These are phyloP conservation scores for Bruchidius siliquastri DNA, from an alignment of 2,888 invertebrate species.

Conservation along the genomic window DNA sequence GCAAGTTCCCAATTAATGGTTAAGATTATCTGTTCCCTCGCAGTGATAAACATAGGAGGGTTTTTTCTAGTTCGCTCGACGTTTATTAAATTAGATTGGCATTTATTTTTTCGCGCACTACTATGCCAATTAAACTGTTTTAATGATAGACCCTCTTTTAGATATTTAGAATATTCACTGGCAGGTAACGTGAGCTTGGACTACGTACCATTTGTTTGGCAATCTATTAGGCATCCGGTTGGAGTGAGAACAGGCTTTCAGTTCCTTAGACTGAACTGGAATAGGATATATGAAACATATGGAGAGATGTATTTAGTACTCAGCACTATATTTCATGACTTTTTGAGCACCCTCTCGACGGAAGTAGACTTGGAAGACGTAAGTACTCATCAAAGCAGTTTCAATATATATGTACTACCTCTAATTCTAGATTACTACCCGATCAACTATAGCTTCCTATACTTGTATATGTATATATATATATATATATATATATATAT, in stretches of 20 bases:
- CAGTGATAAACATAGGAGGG: too few relatives aligned
- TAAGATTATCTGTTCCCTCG: too few relatives aligned
- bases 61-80: too few relatives aligned
- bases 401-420: too few relatives aligned
- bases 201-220: constrained; percentile 42
- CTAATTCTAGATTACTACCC: too few relatives aligned
- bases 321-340: constrained; percentile 40
- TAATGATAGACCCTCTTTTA: constrained; percentile 20
- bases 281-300: constrained; percentile 37
- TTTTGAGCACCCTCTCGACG: constrained; percentile 39
- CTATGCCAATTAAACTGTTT: too few relatives aligned
- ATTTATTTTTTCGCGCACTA: too few relatives aligned
- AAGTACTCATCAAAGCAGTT: constrained; percentile 17
- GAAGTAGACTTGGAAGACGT: constrained; percentile 44
- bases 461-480: too few relatives aligned
- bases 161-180: constrained; percentile 41
- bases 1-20: too few relatives aligned
- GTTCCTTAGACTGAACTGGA: constrained; percentile 42
- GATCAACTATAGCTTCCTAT: too few relatives aligned
- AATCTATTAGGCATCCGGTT: constrained; percentile 39
- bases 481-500: too few relatives aligned
- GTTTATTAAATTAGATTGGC: too few relatives aligned
- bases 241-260: constrained; percentile 41
- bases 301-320: constrained; percentile 39
- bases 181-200: constrained; percentile 38